phyloP scores from a whole-genome alignment of 1,140 invertebrate species.

The Leptinotarsa defecta region DNA sequence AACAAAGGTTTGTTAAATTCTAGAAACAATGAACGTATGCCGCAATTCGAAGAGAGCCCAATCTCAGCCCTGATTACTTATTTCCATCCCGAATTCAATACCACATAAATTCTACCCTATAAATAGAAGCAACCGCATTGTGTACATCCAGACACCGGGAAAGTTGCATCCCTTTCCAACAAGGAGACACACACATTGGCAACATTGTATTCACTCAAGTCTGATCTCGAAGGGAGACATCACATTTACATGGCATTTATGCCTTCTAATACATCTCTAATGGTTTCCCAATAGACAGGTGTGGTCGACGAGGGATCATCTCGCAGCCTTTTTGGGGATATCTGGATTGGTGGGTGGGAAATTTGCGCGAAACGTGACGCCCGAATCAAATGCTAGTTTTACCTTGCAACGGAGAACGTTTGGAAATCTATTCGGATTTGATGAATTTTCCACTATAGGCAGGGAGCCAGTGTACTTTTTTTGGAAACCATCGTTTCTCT shows the following conservation, averaged over 20 bases:
- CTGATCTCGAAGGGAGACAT: slow-evolving; percentile 2
- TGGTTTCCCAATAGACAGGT: slow-evolving; percentile 37
- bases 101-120: neutral
- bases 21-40: neutral
- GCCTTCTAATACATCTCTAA: slow-evolving; percentile 25
- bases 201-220: neutral
- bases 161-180: neutral
- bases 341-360: neutral
- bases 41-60: neutral
- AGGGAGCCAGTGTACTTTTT: no score
- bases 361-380: slow-evolving; percentile 14
- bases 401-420: neutral
- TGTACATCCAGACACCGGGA: neutral
- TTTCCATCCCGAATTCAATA: slow-evolving; percentile 1
- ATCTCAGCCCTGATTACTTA: neutral
- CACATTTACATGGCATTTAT: slow-evolving; percentile 19
- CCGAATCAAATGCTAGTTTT: neutral
- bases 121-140: neutral
- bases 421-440: neutral
- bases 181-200: neutral
- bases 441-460: neutral
- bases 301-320: slow-evolving; percentile 10
- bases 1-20: neutral
- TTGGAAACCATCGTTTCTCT: no score
- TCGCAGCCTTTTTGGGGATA: neutral